Conservation (phyloP, 1,140 invertebrate species). For the Bombus superbus region DNA sequence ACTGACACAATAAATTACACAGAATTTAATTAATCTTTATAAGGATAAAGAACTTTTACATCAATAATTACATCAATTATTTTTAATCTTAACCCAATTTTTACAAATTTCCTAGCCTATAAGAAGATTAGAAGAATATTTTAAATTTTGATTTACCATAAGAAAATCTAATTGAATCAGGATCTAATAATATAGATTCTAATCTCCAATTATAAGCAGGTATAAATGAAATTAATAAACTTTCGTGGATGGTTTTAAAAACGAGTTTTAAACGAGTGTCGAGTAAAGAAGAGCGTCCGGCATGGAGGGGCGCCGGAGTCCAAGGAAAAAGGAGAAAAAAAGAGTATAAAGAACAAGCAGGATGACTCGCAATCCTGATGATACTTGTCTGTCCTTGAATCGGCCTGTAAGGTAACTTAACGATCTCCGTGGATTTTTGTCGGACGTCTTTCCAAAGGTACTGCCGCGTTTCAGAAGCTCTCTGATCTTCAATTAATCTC, state of each 20-base stretch:
- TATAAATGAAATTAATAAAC: background rate
- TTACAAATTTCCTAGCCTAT: background rate
- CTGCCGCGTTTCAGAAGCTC: background rate
- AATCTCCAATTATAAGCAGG: background rate
- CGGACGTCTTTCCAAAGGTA: background rate
- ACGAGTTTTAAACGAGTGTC: background rate
- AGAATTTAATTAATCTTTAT: background rate
- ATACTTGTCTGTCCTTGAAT: slow-evolving; percentile 47
- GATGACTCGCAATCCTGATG: slow-evolving; percentile 56
- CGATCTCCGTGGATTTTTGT: slow-evolving; percentile 31
- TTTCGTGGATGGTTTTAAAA: background rate
- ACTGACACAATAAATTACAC: slow-evolving; percentile 25
- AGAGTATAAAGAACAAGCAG: slow-evolving; percentile 30
- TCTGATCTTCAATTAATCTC: background rate
- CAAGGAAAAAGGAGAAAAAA: slow-evolving; percentile 27
- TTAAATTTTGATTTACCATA: background rate
- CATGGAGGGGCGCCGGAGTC: slow-evolving; percentile 7
- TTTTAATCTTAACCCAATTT: background rate
- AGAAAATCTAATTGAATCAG: background rate
- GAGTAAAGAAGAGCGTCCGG: slow-evolving; percentile 10
- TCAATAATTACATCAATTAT: background rate
- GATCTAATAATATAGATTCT: background rate
- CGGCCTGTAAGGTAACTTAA: slow-evolving; percentile 41
- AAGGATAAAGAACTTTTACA: background rate
- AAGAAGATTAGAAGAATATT: background rate